phyloP scores from a whole-genome alignment of 2,797 vertebrate species.

The Artibeus lituratus region DNA sequence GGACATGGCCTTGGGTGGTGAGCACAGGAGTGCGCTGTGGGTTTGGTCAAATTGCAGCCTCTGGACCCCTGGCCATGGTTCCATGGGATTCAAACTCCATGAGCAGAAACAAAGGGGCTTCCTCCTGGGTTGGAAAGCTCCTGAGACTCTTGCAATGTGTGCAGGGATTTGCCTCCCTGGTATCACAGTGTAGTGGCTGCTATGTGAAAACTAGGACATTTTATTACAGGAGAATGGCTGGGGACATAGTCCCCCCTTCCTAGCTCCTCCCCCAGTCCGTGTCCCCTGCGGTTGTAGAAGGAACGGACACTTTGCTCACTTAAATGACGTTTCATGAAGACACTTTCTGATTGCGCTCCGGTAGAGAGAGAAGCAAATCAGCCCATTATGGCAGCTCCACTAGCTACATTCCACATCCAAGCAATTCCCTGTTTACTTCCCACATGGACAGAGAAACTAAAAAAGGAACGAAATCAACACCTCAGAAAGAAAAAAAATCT shows the following conservation, averaged over 20 bases:
- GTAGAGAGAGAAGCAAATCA: background rate
- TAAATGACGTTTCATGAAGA: background rate
- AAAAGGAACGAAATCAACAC: background rate
- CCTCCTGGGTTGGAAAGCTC: background rate
- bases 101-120: background rate
- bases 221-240: background rate
- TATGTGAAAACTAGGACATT: background rate
- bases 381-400: background rate
- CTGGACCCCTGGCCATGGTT: rapidly evolving
- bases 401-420: background rate
- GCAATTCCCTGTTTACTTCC: background rate
- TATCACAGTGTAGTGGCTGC: background rate
- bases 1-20: background rate
- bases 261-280: no score
- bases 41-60: background rate
- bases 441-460: background rate
- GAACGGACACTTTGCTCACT: background rate
- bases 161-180: background rate
- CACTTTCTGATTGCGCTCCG: background rate
- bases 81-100: background rate
- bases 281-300: background rate
- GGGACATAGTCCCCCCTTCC: background rate
- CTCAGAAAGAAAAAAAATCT: background rate
- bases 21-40: rapidly evolving
- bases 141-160: rapidly evolving